Evolutionary conservation across 37 sponge, comb jelly and placozoan genomes (phyloP).

Genomic region (Halichondria panicea): DNA sequence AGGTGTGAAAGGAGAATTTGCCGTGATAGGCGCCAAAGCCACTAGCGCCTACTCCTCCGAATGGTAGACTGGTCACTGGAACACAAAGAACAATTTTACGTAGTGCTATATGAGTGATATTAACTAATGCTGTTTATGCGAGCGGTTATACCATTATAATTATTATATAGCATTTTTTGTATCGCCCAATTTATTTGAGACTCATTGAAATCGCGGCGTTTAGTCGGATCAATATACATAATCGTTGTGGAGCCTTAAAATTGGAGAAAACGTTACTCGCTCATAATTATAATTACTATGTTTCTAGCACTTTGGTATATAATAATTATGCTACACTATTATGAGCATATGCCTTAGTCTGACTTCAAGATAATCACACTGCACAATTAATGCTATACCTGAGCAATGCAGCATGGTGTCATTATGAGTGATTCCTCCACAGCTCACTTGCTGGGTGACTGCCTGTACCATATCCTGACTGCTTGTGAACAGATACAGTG

Average conservation of each 20-base stretch:
- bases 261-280: neutral
- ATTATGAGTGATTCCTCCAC: slow-evolving; percentile 66
- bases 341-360: too few species aligned
- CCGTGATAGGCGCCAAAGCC: slow-evolving; percentile 94
- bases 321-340: too few species aligned
- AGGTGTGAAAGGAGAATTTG: slow-evolving; percentile 82
- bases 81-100: neutral
- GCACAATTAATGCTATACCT: slow-evolving; percentile 25
- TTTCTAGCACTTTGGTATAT: too few species aligned
- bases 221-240: too few species aligned
- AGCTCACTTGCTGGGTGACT: slow-evolving; percentile 28
- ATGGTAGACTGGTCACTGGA: slow-evolving; percentile 72
- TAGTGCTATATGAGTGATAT: neutral
- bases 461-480: slow-evolving; percentile 34
- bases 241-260: too few species aligned
- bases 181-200: too few species aligned
- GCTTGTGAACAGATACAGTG: slow-evolving; percentile 80
- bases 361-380: too few species aligned
- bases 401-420: slow-evolving; percentile 63
- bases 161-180: too few species aligned
- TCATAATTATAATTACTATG: too few species aligned
- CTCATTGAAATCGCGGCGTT: too few species aligned
- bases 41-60: slow-evolving; percentile 95
- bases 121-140: too few species aligned
- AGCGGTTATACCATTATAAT: too few species aligned